These are phyloP conservation scores for Choristoneura fumiferana DNA, from an alignment of 1,140 invertebrate genomes.

Conservation along the genomic window DNA sequence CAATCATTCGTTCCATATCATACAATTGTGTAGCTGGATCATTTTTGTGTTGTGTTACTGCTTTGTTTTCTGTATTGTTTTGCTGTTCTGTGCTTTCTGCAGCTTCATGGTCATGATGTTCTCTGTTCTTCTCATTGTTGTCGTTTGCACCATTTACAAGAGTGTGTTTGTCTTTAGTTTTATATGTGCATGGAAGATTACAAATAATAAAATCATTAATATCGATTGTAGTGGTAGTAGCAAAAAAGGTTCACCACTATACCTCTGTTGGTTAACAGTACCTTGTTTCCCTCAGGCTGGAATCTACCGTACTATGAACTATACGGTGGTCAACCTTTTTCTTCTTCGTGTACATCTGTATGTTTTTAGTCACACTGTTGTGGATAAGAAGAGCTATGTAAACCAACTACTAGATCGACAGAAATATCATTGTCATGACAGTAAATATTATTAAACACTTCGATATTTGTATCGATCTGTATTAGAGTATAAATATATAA, in stretches of 20 bases:
- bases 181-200: constrained; percentile 78
- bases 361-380: neutral
- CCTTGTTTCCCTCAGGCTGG: neutral
- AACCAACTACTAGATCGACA: neutral
- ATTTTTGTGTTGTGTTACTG: constrained; percentile 25
- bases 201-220: constrained; percentile 49
- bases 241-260: neutral
- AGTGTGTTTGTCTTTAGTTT: constrained; percentile 78
- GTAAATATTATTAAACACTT: too few species aligned
- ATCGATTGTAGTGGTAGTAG: neutral
- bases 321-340: neutral
- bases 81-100: constrained; percentile 37
- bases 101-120: constrained; percentile 29
- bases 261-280: neutral
- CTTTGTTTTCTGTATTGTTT: constrained; percentile 38
- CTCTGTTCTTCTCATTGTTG: constrained; percentile 30
- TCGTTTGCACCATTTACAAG: constrained; percentile 49
- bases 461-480: too few species aligned
- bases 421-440: neutral
- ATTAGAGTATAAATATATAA: too few species aligned
- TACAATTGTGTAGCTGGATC: constrained; percentile 22
- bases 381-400: neutral
- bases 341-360: constrained; percentile 5
- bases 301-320: neutral
- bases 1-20: constrained; percentile 17